Conservation (phyloP, 2,797 vertebrate species). For the Esox lucius region DNA sequence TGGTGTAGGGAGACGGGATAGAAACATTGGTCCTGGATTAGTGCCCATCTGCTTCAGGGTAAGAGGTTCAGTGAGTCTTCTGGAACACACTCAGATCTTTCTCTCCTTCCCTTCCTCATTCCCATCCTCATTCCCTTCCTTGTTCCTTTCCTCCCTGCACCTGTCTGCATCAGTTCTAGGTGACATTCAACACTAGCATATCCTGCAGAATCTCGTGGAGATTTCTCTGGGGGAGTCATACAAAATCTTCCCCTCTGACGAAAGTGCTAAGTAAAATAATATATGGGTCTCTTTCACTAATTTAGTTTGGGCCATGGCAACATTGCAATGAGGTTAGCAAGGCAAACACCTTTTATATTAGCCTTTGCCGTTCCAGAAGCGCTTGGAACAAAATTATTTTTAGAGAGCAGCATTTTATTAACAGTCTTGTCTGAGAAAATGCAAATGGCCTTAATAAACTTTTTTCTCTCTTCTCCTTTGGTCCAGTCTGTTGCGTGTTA, state of each 20-base stretch:
- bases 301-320: neutral
- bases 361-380: neutral
- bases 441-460: slow-evolving; percentile 6
- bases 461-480: neutral
- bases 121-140: too few species aligned
- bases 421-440: neutral
- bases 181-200: neutral
- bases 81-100: slow-evolving; percentile 7
- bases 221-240: neutral
- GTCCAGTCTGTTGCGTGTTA: neutral
- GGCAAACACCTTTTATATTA: neutral
- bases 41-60: neutral
- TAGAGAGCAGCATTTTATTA: slow-evolving; percentile 7
- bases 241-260: neutral
- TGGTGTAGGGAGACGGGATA: neutral
- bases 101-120: neutral
- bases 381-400: slow-evolving; percentile 32
- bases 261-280: neutral
- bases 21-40: neutral
- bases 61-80: neutral
- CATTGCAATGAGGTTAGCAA: neutral
- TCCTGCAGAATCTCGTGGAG: neutral
- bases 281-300: neutral
- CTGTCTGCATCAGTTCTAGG: neutral
- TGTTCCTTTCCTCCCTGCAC: neutral